Evolutionary conservation across 2,888 invertebrate genomes (phyloP), one percentile per base, ranked within the genome.

Genomic region (Chrysodeixis includens): DNA sequence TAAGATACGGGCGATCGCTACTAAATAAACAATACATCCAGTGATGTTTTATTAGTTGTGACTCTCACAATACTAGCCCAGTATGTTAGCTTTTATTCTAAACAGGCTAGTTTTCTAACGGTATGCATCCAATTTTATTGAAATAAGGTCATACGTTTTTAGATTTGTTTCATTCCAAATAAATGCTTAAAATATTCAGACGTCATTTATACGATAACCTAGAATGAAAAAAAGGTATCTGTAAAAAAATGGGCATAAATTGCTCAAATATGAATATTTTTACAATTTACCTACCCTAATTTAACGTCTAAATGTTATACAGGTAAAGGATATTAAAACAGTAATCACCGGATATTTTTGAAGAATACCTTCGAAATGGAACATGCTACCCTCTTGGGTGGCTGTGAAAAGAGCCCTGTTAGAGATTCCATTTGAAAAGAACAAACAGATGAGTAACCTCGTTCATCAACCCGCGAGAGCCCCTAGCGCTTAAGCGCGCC

Each of bases 391-490:
- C 74, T 77, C 82, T 83, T 81, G 81, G 76, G 78, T 61, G 80
- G 76, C 79, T 81, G 82, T 84, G 83, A 86, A 87, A 86, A 81
- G 84, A 82, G 76, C 80, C 70, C 80, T 74, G 78, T 81, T 77
- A 80, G 81, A 83, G 82, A 81, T 81, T 85, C 79, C 81, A 80
- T 87, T 86, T 84, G 83, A 84, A 86, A 83, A 83, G 82, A 86
- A 84, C 85, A 87, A 88, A 87, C 88, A 86, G 84, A 88, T 84
- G 85, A 85, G 84, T 84, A 84, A 84, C 81, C 82, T 75, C 83
- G 83, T 85, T 86, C 86, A 83, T 82, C 82, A 79, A 81, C 79
- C 74, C 74, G 78, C 72, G 68, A 76, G 78, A 71, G 78, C 72
- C 62, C 72, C 74, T 60, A 71, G 70, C 76, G 79, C 70, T 76